These are phyloP conservation scores for Pachycephus smyrnensis DNA, from an alignment of 2,888 invertebrate genomes.

Conservation along the genomic window DNA sequence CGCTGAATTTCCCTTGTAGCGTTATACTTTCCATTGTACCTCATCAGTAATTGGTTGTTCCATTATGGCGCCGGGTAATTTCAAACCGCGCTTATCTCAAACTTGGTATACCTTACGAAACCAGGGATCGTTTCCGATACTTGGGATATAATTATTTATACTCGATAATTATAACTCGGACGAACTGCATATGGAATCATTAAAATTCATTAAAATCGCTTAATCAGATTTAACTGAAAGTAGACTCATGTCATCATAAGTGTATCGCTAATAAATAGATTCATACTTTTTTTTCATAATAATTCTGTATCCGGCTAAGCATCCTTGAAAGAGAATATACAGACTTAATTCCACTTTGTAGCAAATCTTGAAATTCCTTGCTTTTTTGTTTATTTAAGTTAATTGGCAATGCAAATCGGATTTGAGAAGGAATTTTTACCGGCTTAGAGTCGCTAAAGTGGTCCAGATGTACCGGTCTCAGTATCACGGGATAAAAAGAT, in stretches of 20 bases:
- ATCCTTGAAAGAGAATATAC: not conserved
- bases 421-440: not conserved
- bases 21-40: not conserved
- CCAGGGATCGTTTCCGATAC: not conserved
- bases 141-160: not conserved
- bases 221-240: not conserved
- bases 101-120: not conserved
- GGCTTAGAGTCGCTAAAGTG: not conserved
- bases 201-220: not conserved
- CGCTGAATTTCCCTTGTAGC: not conserved
- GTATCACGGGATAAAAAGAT: not conserved
- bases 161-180: not conserved
- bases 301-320: not conserved
- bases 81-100: not conserved
- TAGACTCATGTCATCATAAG: not conserved
- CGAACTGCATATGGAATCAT: not conserved
- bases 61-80: not conserved
- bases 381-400: not conserved
- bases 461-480: not conserved
- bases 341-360: not conserved
- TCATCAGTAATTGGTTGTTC: not conserved
- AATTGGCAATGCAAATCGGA: not conserved
- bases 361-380: not conserved
- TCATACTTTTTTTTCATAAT: not conserved
- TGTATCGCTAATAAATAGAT: not conserved